These are phyloP conservation scores for Drosophila nr. perissopoda DNA, from an alignment of 2,888 invertebrate species.

Conservation along the genomic window DNA sequence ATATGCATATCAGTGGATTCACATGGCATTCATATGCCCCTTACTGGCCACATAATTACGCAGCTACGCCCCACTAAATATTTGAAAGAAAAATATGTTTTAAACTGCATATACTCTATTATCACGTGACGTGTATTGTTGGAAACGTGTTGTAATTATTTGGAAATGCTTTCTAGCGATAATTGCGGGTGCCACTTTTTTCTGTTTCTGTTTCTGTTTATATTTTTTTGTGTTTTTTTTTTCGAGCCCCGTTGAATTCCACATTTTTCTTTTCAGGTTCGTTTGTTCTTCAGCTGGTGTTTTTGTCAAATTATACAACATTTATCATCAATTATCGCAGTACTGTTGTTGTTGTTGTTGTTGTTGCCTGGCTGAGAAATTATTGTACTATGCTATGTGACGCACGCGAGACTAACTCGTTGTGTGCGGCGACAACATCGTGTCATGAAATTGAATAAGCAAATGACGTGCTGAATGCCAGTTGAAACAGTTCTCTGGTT, in stretches of 20 bases:
- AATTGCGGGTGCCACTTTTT: slow-evolving; percentile 71
- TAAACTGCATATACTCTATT: slow-evolving; percentile 52
- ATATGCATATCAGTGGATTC: slow-evolving; percentile 8
- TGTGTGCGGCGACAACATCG: slow-evolving; percentile 67
- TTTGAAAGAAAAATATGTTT: slow-evolving; percentile 45
- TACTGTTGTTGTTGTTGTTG: slow-evolving; percentile 41
- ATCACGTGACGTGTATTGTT: slow-evolving; percentile 30
- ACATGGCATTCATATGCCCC: slow-evolving; percentile 44
- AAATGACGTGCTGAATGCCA: slow-evolving; percentile 84
- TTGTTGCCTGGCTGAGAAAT: slow-evolving; percentile 60
- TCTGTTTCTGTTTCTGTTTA: slow-evolving; percentile 23
- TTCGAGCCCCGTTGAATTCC: slow-evolving; percentile 31
- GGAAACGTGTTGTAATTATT: slow-evolving; percentile 74
- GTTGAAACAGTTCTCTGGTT: slow-evolving; percentile 65
- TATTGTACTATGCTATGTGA: slow-evolving; percentile 64
- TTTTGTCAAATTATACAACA: slow-evolving; percentile 83
- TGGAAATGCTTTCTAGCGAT: slow-evolving; percentile 79
- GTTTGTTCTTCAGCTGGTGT: slow-evolving; percentile 50
- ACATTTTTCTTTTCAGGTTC: slow-evolving; percentile 36
- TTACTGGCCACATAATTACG: slow-evolving; percentile 61
- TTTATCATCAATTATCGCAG: slow-evolving; percentile 84
- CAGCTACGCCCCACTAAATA: slow-evolving; percentile 66
- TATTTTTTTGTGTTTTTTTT: slow-evolving; percentile 6
- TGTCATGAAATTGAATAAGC: slow-evolving; percentile 80
- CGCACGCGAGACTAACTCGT: slow-evolving; percentile 68